A percentile compares a stretch with the other conserved stretches of the same genome.
These are phyloP conservation scores for Bellardia pandia DNA, from an alignment of 2,888 invertebrate species.

Conservation along the genomic window DNA sequence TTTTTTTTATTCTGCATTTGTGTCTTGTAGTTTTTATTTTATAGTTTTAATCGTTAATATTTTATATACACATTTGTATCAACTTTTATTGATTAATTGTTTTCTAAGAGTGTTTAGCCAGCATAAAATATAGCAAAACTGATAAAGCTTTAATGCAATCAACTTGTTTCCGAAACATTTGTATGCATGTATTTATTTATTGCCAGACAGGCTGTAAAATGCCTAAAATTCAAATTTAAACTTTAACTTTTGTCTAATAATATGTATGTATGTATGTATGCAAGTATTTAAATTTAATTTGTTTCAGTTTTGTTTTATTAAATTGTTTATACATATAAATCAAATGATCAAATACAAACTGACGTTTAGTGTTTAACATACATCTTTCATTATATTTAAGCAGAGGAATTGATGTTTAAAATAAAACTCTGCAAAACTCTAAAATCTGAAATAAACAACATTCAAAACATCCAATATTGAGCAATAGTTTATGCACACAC, in stretches of 20 bases:
- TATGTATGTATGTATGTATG: too few relatives aligned
- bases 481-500: not conserved
- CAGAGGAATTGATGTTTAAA: too few relatives aligned
- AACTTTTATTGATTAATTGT: not conserved
- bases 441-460: too few relatives aligned
- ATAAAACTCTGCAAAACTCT: too few relatives aligned
- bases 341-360: too few relatives aligned
- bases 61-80: not conserved
- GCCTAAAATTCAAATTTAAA: not conserved
- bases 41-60: too few relatives aligned
- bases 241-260: not conserved
- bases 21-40: not conserved
- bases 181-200: not conserved
- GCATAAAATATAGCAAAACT: slow-evolving; percentile 17
- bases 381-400: too few relatives aligned
- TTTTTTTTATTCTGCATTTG: not conserved
- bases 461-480: too few relatives aligned
- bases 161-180: not conserved
- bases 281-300: not conserved
- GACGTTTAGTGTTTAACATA: too few relatives aligned
- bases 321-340: not conserved
- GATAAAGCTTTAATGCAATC: not conserved
- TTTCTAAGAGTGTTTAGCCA: not conserved
- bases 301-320: not conserved
- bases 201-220: not conserved